Percentiles rank a stretch among this genome's conserved stretches.
Conservation (phyloP, 2,888 invertebrate species). For the Morpho deidamia region DNA sequence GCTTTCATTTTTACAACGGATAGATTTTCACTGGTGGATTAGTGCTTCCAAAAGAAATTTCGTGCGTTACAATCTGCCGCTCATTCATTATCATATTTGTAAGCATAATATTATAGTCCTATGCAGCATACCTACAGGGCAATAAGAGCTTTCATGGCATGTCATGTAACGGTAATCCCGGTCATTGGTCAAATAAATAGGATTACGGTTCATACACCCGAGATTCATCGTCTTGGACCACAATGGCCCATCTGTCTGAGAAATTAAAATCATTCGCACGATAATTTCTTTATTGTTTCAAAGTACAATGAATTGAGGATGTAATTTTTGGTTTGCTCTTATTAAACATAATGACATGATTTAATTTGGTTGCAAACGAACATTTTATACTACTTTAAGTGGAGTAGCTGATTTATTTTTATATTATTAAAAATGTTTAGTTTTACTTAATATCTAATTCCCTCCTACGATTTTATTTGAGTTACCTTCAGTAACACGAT, state of each 20-base stretch:
- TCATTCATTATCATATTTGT: no score
- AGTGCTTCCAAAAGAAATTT: no score
- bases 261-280: conserved; percentile 52
- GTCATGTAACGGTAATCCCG: conserved; percentile 21
- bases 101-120: no score
- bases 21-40: no score
- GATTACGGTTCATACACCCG: conserved; percentile 20
- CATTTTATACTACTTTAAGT: neutral
- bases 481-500: no score
- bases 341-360: neutral
- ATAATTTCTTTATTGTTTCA: conserved; percentile 28
- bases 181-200: conserved; percentile 29
- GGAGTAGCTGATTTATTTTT: neutral
- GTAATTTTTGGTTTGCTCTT: neutral
- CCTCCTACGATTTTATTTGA: no score
- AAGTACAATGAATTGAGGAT: conserved; percentile 9
- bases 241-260: conserved; percentile 46
- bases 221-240: conserved; percentile 34
- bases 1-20: no score
- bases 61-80: no score
- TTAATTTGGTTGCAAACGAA: neutral
- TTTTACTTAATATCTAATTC: no score
- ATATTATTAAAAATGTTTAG: no score
- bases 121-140: neutral
- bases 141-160: neutral